A percentile compares a stretch with the other conserved stretches of the same genome.
Evolutionary conservation across 2,888 invertebrate species (phyloP).

Genomic region (Cryptosula pallasiana): DNA sequence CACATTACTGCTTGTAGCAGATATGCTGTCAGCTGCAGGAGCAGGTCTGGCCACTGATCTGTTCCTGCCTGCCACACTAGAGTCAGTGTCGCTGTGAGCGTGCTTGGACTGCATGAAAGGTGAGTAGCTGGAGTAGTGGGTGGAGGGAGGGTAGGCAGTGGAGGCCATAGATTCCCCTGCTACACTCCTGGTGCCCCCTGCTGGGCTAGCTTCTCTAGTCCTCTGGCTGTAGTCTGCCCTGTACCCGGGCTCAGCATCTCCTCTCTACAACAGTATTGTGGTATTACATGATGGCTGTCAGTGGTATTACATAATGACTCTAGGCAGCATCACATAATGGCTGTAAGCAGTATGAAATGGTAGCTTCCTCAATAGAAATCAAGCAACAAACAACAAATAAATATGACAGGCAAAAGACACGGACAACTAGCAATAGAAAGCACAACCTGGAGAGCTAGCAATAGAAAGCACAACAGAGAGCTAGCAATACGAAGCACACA

Average conservation of each 20-base stretch:
- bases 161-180: constrained; percentile 19
- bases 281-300: too few species aligned
- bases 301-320: too few species aligned
- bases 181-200: neutral
- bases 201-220: neutral
- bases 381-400: too few species aligned
- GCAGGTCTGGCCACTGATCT: neutral
- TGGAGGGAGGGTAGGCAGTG: constrained; percentile 15
- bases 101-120: neutral
- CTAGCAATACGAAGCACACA: too few species aligned
- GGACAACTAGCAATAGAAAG: too few species aligned
- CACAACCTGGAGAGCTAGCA: too few species aligned
- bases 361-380: too few species aligned
- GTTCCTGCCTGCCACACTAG: neutral
- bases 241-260: neutral
- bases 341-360: too few species aligned
- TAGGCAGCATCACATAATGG: too few species aligned
- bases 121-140: neutral
- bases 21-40: neutral
- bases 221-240: constrained; percentile 6
- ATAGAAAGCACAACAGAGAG: too few species aligned
- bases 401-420: too few species aligned
- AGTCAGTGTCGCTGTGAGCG: constrained; percentile 8
- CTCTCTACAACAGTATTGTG: too few species aligned
- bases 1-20: neutral